Conservation (phyloP, 92 coral and sea anemone genomes). For the Meandrina meandrites region DNA sequence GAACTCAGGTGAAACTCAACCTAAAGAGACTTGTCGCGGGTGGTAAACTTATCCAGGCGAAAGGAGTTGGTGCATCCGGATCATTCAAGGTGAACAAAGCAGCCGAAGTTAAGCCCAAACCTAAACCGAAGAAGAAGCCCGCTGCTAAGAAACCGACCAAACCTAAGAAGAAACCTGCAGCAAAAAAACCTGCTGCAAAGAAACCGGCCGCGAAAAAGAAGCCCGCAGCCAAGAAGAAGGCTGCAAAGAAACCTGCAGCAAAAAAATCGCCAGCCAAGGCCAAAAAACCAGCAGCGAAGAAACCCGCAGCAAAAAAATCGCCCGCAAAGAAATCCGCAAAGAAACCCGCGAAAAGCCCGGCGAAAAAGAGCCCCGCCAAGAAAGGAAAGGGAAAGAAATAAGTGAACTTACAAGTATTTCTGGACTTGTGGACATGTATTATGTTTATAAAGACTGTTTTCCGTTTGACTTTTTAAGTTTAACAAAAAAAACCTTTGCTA, state of each 20-base stretch:
- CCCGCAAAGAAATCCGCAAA: conserved; percentile 45
- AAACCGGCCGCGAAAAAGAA: conserved; percentile 47
- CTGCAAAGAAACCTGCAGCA: conserved; percentile 51
- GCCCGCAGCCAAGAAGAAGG: conserved; percentile 56
- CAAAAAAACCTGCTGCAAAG: conserved; percentile 52
- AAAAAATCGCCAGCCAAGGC: conserved; percentile 57
- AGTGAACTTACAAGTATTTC: not conserved
- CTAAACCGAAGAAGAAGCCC: conserved; percentile 49
- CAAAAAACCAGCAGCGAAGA: conserved; percentile 62
- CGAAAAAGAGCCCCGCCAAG: conserved; percentile 47
- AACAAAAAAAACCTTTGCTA: conserved; percentile 33
- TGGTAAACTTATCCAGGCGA: conserved; percentile 62
- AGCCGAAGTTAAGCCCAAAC: conserved; percentile 24
- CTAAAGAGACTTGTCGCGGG: conserved; percentile 60
- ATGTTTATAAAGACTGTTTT: conserved; percentile 28
- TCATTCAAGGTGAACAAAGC: conserved; percentile 81
- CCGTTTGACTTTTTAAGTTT: not conserved
- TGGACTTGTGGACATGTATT: conserved; percentile 10
- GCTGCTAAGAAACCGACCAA: conserved; percentile 59
- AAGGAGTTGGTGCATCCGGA: conserved; percentile 95
- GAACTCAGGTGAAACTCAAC: conserved; percentile 61
- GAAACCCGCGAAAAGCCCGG: conserved; percentile 55
- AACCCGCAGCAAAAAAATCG: conserved; percentile 55
- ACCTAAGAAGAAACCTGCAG: conserved; percentile 51
- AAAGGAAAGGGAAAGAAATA: conserved; percentile 33